A percentile compares a stretch with the other conserved stretches of the same genome.
Evolutionary conservation across 2,113 vertebrate genomes (phyloP).

Genomic region (Triplophysa tibetana): DNA sequence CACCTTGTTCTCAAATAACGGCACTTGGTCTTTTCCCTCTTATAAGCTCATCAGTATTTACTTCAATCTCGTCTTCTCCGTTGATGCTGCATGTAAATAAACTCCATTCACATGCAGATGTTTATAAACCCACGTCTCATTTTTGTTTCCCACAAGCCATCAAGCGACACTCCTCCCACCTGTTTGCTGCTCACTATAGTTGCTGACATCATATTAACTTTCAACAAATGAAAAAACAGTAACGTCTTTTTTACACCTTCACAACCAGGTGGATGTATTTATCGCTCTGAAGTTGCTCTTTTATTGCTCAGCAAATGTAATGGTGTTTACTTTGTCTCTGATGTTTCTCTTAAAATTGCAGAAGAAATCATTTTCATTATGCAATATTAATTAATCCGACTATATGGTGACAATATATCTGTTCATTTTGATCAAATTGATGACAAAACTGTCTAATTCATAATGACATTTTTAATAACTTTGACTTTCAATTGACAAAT

Average conservation of each 20-base stretch:
- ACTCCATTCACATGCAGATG: slow-evolving; percentile 92
- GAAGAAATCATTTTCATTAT: too few species aligned
- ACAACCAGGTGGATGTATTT: not conserved
- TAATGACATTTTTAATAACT: too few species aligned
- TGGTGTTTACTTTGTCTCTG: too few species aligned
- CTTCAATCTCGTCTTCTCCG: slow-evolving; percentile 62
- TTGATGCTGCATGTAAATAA: slow-evolving; percentile 65
- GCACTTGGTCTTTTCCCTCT: slow-evolving; percentile 38
- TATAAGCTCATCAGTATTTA: slow-evolving; percentile 73
- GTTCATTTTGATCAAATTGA: too few species aligned
- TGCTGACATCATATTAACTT: slow-evolving; percentile 31
- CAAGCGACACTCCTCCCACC: slow-evolving; percentile 39
- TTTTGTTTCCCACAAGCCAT: slow-evolving; percentile 33
- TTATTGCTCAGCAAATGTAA: too few species aligned
- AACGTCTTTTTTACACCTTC: slow-evolving; percentile 40
- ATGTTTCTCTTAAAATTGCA: too few species aligned
- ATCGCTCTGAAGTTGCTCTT: too few species aligned
- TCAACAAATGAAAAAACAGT: slow-evolving; percentile 57
- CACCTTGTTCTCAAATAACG: slow-evolving; percentile 31
- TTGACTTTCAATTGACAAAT: too few species aligned
- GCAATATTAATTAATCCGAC: too few species aligned
- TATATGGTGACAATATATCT: too few species aligned
- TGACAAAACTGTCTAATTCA: too few species aligned
- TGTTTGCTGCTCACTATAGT: slow-evolving; percentile 48
- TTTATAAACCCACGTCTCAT: slow-evolving; percentile 76